Base-by-base conservation (phyloP, 1,140 invertebrate species). In the Drosophila neocordata region DNA sequence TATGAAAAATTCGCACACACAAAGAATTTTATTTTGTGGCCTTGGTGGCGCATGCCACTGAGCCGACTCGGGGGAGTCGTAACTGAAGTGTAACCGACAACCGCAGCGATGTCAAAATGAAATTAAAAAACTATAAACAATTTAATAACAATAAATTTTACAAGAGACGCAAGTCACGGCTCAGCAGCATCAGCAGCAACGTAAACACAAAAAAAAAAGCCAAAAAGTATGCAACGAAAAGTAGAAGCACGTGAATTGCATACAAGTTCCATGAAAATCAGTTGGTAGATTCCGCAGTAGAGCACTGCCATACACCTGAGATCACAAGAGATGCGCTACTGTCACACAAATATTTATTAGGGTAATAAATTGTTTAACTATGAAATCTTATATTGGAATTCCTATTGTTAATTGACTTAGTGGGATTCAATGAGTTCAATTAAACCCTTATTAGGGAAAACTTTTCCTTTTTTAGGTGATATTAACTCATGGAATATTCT, bases 51-150 rank as follows among this genome's bases (percentile, higher is more conserved):
- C 13, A 67, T 53, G 56, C 31, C 15, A 66, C n/a, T 41, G 31
- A n/a, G 13, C 22, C 27, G 27, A 35, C 41, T 12, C 18, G 41
- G 15, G 41, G 41, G 41, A 48, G 41, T 48, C 41, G 41, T 48
- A 20, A 9, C 15, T 18, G 15, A 48, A 48, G 41, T 48, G 41
- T 48, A 51, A 12, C 8, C 52, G 34, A 57, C 27, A 31, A 15
- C 27, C 35, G 12, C 65, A 67, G 38, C 65, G 34, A 53, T 31
- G 65, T 53, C 53, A 69, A 44, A 69, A 41, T 15, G 34, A 68
- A 73, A 68, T 73, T 63, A 73, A 63, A 58, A 35, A 41, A 37
- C 66, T 59, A 69, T 69, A 64, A 73, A 55, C 65, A 59, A 69
- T 73, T 73, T 53, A 64, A 69, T 35, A 73, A 69, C 44, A 63